phyloP scores from a whole-genome alignment of 2,888 invertebrate species.

The Strigamia crassipes region DNA sequence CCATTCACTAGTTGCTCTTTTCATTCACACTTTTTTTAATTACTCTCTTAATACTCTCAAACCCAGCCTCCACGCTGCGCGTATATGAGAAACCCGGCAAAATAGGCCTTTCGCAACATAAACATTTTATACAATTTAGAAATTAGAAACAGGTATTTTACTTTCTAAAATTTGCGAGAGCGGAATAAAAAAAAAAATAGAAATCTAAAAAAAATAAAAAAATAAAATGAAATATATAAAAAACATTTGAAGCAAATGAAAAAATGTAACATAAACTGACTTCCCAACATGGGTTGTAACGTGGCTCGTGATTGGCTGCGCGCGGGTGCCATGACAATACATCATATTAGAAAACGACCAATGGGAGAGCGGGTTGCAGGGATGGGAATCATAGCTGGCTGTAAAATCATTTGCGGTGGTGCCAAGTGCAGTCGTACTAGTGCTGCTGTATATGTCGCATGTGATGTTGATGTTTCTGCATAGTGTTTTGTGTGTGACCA shows the following conservation, averaged over 20 bases:
- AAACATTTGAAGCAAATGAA: not conserved
- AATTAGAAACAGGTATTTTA: no score
- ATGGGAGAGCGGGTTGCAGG: not conserved
- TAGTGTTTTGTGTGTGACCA: slow-evolving; percentile 29
- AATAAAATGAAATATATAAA: not conserved
- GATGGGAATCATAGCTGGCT: slow-evolving; percentile 22
- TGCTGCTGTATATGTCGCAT: slow-evolving; percentile 23
- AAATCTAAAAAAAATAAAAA: not conserved
- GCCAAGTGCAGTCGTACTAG: slow-evolving; percentile 30
- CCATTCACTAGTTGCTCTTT: slow-evolving; percentile 26
- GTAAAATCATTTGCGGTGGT: slow-evolving; percentile 27
- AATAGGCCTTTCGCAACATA: not conserved
- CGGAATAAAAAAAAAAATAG: not conserved
- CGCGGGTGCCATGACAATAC: not conserved
- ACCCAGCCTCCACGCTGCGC: not conserved
- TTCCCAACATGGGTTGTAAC: not conserved
- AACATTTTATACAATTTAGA: no score
- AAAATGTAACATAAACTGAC: not conserved
- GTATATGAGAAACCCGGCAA: not conserved
- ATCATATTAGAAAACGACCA: slow-evolving; percentile 7
- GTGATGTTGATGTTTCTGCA: slow-evolving; percentile 21
- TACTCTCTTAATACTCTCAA: slow-evolving; percentile 22
- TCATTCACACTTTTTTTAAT: slow-evolving; percentile 34
- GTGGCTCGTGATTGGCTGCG: not conserved
- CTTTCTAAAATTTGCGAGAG: no score